Base-by-base conservation (phyloP, 2,888 invertebrate genomes). In the Nysson spinosus region DNA sequence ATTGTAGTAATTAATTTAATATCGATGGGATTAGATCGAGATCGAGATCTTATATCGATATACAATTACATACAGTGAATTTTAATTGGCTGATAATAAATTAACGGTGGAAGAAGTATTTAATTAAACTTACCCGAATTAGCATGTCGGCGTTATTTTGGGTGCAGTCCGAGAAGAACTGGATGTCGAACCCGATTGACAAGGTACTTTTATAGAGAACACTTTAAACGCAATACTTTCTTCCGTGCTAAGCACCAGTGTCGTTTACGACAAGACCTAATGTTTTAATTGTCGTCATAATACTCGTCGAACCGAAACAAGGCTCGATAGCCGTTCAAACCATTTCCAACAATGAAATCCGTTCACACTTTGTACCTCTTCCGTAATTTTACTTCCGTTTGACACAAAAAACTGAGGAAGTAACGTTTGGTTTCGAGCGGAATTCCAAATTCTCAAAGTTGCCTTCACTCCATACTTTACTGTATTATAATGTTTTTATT, bases 221-320 rank as follows among this genome's bases (percentile, higher is more conserved):
- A 65, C 52, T 63, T 55, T 60, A 63, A 54, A 39, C 54, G 26
- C 62, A 55, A 12, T 55, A 77, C 79, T 82, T 78, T 81, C 77
- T 75, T 80, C 69, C 73, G 84, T 80, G 60, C 81, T 81, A 76
- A 82, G 83, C 76, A 81, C 80, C 78, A 70, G 56, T 73, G 75
- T 82, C 83, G 82, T 83, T 84, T 80, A 83, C 75, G 77, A 79
- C 72, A 32, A n/a, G 17, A 61, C 69, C 77, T 72, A 75, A 80
- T 80, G 71, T 83, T 83, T 83, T 85, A 85, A 85, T 85, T 75
- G 77, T 76, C 67, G 80, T 75, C 79, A 65, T 85, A 84, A 85
- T 82, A 77, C 47, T 44, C 81, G 73, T 9, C 74, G 72, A 65
- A 83, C 75, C 85, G 82, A 72, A 61, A 75, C 73, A 55, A 9